Base-by-base conservation (phyloP, 64 coral and sea anemone genomes). In the Pocillopora damicornis region DNA sequence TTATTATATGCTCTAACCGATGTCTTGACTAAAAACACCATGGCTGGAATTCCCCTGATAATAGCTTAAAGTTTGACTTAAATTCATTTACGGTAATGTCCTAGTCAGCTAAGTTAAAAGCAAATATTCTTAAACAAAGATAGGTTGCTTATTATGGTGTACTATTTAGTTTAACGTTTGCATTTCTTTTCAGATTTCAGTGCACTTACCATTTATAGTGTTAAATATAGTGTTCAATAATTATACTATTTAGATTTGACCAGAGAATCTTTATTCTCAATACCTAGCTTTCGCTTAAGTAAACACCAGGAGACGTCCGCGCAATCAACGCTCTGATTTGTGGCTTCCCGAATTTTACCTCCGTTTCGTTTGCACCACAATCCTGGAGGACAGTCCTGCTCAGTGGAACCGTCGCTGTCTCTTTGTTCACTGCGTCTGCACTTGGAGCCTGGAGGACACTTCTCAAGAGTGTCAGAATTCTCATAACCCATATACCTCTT, bases 281-380 rank as follows among this genome's bases (percentile, higher is more conserved):
- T 30, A n/a, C 67, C 5, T 30, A 71, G 22, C 12, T 71, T 71
- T 10, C 9, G 18, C 67, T 71, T 71, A 7, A 71, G 4, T 71
- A 23, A 71, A 30, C 67, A 71, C 67, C 67, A 71, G 22, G 67
- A 71, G 67, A 22, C 67, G 22, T 71, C 20, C 17, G 64, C 17
- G 1, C 64, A 67, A 7, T 20, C 17, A 16, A 8, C 64, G 17
- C 16, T 67, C 64, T 71, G 20, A 71, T 25, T 23, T 71, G n/a
- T 11, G n/a, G 67, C 67, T 8, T 71, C 67, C n/a, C 25, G 20
- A 23, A 11, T 45, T 16, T 45, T 56, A 56, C 16, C 58, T n/a
- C 22, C 76, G 15, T 56, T 69, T 69, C 82, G n/a, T 16, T 83
- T 90, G 67, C 88, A 90, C 78, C 74, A 66, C 35, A 78, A 18